A percentile compares a stretch with the other conserved stretches of the same genome.
Conservation (phyloP, 1,140 invertebrate genomes). For the Eumeta japonica region DNA sequence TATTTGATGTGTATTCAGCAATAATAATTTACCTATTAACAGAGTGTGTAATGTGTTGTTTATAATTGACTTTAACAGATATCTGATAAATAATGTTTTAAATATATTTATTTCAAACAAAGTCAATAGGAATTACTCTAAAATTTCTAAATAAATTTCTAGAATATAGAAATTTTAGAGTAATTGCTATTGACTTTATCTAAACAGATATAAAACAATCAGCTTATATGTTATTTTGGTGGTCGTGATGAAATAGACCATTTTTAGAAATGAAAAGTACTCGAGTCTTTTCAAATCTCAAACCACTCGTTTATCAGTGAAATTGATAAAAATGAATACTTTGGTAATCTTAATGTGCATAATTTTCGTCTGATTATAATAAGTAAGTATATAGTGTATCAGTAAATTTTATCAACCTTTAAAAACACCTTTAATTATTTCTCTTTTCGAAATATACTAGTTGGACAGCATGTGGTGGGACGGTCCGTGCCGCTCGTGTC, state of each 20-base stretch:
- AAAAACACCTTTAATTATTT: neutral
- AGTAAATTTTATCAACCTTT: neutral
- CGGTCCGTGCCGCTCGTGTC: constrained; percentile 66
- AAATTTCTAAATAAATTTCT: too few relatives aligned
- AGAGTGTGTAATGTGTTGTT: neutral
- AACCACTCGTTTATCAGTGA: neutral
- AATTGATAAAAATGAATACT: neutral
- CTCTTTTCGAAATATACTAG: constrained; percentile 15
- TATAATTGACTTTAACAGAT: neutral
- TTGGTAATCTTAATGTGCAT: neutral
- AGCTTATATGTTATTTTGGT: too few relatives aligned
- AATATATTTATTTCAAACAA: too few relatives aligned
- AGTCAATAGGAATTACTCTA: too few relatives aligned
- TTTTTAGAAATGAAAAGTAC: too few relatives aligned
- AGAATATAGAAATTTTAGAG: too few relatives aligned
- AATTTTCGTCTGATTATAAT: neutral
- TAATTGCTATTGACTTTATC: too few relatives aligned
- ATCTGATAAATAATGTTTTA: too few relatives aligned
- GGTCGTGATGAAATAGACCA: too few relatives aligned
- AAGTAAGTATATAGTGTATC: neutral
- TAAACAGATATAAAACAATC: too few relatives aligned
- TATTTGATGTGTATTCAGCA: neutral
- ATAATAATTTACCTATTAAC: neutral
- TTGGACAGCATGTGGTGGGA: constrained; percentile 65
- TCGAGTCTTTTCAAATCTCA: neutral